Evolutionary conservation across 2,888 invertebrate species (phyloP), one percentile per base, ranked within the genome.

Genomic region (Lepidochitona cinerea): DNA sequence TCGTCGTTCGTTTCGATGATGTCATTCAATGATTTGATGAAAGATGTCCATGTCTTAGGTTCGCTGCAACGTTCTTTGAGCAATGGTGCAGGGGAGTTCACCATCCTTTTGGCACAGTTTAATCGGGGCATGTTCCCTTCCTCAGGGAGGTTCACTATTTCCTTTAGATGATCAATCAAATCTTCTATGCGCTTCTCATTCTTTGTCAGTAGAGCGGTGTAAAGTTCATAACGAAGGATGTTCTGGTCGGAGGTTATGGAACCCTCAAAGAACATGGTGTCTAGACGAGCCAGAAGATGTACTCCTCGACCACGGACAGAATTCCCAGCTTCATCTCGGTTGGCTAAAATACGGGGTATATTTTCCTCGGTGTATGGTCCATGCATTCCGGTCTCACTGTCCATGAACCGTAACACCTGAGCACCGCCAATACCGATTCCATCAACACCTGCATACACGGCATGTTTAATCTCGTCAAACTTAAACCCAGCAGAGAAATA

Each of bases 331-430:
- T 79, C 78, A 67, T 83, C 82, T 49, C 82, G 72, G 37, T 73
- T 79, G 65, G 64, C 59, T 52, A 83, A 70, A 41, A 83, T 83
- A 37, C 74, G 69, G 7, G 83, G 79, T 36, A 83, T 83, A 74
- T 83, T 83, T 72, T 83, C 83, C 52, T 83, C 83, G 66, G 76
- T 83, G 75, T 83, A 83, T 4, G 82, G 83, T 0, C 83, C 83
- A 65, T 83, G 83, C 83, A 83, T 83, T 26, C 83, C 82, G 0
- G 79, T 81, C 33, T 80, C 75, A 18, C 74, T 70, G 75, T 82
- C 83, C 83, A 82, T 82, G 71, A 77, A 83, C 7, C 82, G 70
- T 52, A 59, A 26, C 1, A 59, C 59, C 29, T 59, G 59, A 59
- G 59, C 59, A 26, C 59, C 59, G 29, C 59, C 59, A 9, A 59